phyloP scores from a whole-genome alignment of 2,113 vertebrate species.

The Polypterus senegalus region DNA sequence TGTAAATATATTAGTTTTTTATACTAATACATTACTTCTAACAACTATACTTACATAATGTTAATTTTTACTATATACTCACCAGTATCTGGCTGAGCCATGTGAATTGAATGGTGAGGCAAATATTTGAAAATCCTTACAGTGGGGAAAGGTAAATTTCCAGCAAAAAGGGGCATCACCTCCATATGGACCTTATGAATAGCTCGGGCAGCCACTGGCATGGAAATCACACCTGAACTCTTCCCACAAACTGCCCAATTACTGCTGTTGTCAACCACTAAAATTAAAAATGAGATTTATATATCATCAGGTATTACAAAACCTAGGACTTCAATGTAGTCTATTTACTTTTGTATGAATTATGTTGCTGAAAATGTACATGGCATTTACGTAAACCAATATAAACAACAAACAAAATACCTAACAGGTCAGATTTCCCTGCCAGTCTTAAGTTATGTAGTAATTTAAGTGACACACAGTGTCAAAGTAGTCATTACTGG shows the following conservation, averaged over 20 bases:
- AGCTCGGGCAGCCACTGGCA: constrained; percentile 67
- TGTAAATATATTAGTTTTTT: too few relatives aligned
- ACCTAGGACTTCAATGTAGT: too few relatives aligned
- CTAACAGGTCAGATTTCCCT: too few relatives aligned
- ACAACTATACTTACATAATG: not conserved
- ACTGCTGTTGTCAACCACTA: constrained; percentile 94
- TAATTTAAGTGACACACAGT: too few relatives aligned
- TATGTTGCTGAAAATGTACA: too few relatives aligned
- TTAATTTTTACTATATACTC: constrained; percentile 20
- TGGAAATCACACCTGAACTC: constrained; percentile 84
- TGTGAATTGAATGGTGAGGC: constrained; percentile 70
- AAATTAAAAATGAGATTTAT: constrained; percentile 4
- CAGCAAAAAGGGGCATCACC: constrained; percentile 90
- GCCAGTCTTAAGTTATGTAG: too few relatives aligned
- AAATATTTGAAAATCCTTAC: constrained; percentile 86
- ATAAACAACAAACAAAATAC: too few relatives aligned
- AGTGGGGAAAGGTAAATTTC: constrained; percentile 80
- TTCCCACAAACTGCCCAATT: constrained; percentile 97
- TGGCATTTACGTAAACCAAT: too few relatives aligned
- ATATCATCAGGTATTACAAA: too few relatives aligned
- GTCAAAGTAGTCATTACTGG: too few relatives aligned
- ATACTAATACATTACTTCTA: too few relatives aligned
- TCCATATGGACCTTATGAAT: constrained; percentile 88
- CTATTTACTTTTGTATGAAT: too few relatives aligned
- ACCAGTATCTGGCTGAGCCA: constrained; percentile 79